Conservation (phyloP, 2,113 vertebrate genomes). For the Craseonycteris thonglongyai region DNA sequence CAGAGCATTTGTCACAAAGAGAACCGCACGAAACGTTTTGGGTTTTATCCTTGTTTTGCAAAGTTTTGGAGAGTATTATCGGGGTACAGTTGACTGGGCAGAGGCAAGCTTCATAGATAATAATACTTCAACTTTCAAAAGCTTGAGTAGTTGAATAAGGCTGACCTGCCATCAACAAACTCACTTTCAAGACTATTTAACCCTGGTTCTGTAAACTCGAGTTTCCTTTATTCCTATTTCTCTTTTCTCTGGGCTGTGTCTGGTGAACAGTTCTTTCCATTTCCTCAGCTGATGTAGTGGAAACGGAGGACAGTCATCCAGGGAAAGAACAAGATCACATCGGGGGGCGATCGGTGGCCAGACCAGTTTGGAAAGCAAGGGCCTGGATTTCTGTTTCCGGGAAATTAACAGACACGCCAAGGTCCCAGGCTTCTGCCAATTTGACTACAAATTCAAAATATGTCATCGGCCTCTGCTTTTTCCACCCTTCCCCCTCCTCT, state of each 20-base stretch:
- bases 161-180: not conserved
- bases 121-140: not conserved
- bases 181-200: not conserved
- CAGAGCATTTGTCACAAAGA: not conserved
- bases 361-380: not conserved
- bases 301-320: not conserved
- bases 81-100: not conserved
- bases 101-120: not conserved
- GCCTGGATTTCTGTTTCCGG: not conserved
- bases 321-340: not conserved
- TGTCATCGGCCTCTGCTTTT: not conserved
- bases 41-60: not conserved
- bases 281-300: not conserved
- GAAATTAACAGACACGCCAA: not conserved
- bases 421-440: not conserved
- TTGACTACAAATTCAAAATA: not conserved
- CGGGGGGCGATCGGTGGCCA: accelerated
- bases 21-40: not conserved
- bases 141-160: not conserved
- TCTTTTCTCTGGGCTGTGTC: not conserved
- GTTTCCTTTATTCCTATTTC: not conserved
- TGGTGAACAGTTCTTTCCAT: not conserved
- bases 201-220: slow-evolving; percentile 11
- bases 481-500: not conserved
- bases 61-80: not conserved